phyloP scores from a whole-genome alignment of 2,888 invertebrate genomes.

The Chrysopilus asiliformis region DNA sequence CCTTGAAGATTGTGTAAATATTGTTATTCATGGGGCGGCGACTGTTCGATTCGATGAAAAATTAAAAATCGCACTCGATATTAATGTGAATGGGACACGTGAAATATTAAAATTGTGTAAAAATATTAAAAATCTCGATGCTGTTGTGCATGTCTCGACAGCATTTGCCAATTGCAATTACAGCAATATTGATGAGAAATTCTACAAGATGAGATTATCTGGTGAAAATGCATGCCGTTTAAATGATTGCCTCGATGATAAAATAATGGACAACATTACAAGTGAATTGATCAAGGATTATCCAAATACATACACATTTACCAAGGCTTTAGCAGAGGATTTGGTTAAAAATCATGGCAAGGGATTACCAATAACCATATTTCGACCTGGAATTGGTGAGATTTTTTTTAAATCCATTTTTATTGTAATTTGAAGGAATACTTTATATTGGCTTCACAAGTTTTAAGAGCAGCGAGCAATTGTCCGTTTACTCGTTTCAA shows the following conservation, averaged over 20 bases:
- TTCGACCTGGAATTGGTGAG: constrained; percentile 55
- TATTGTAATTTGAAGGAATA: not conserved
- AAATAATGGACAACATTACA: constrained; percentile 27
- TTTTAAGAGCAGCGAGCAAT: no score
- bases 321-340: constrained; percentile 57
- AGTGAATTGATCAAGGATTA: constrained; percentile 22
- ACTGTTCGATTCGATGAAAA: constrained; percentile 68
- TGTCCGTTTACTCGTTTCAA: not conserved
- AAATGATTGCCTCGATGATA: constrained; percentile 26
- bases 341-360: constrained; percentile 41
- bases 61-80: constrained; percentile 48
- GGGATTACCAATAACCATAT: constrained; percentile 48
- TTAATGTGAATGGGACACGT: constrained; percentile 54
- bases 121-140: constrained; percentile 40
- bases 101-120: constrained; percentile 49
- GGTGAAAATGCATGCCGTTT: constrained; percentile 28
- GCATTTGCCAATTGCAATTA: constrained; percentile 51
- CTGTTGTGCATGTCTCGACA: constrained; percentile 51
- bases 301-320: constrained; percentile 61
- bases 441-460: not conserved
- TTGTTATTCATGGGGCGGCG: constrained; percentile 80
- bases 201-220: constrained; percentile 30
- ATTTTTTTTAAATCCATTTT: constrained; percentile 7
- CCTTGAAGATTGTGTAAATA: constrained; percentile 32
- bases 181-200: constrained; percentile 30